Conservation (phyloP, 2,113 vertebrate species). For the Aepyceros melampus region DNA sequence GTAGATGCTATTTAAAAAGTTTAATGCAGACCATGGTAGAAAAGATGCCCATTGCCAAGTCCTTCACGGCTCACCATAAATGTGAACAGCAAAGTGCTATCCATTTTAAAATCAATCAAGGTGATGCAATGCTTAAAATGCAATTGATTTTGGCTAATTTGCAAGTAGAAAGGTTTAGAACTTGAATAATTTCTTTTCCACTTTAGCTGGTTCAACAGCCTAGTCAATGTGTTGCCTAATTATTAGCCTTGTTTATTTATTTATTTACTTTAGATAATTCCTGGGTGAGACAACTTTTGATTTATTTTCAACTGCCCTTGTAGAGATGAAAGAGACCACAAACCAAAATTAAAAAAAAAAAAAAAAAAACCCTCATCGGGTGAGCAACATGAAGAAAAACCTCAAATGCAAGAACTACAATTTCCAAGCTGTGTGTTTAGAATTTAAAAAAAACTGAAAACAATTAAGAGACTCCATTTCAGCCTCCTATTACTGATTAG, state of each 20-base stretch:
- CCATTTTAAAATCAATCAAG: slow-evolving; percentile 55
- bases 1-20: slow-evolving; percentile 24
- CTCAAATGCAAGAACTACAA: neutral
- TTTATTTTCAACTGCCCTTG: slow-evolving; percentile 45
- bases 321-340: slow-evolving; percentile 29
- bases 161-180: slow-evolving; percentile 68
- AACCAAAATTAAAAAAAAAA: neutral
- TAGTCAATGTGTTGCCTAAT: slow-evolving; percentile 63
- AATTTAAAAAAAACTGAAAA: slow-evolving; percentile 34
- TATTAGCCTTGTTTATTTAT: slow-evolving; percentile 49
- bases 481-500: neutral
- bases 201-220: slow-evolving; percentile 45
- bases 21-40: neutral
- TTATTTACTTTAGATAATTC: slow-evolving; percentile 53
- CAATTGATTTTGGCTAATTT: slow-evolving; percentile 61
- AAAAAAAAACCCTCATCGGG: neutral
- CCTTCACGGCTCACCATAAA: slow-evolving; percentile 31
- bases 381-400: slow-evolving; percentile 25
- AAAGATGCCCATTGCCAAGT: slow-evolving; percentile 1
- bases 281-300: slow-evolving; percentile 27
- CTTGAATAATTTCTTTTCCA: slow-evolving; percentile 51
- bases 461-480: slow-evolving; percentile 47
- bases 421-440: slow-evolving; percentile 44
- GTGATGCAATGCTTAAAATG: slow-evolving; percentile 48
- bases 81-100: slow-evolving; percentile 17